Base-by-base conservation (phyloP, 2,797 vertebrate genomes). In the Periophthalmus magnuspinnatus region DNA sequence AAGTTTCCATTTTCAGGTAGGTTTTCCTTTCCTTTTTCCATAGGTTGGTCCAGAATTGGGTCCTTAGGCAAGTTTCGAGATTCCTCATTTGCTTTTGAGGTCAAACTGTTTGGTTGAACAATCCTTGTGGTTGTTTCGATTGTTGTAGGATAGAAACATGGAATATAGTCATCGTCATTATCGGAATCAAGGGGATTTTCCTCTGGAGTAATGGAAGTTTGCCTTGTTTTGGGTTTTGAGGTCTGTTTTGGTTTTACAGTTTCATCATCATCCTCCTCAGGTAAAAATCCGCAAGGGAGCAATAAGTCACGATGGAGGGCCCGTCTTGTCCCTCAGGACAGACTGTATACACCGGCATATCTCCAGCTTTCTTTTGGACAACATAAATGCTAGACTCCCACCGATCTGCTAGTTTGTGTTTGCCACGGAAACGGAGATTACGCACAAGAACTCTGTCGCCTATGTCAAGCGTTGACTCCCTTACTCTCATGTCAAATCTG, bases 201-300 rank as follows among this genome's bases (percentile, higher is more conserved):
- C 52, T 55, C 52, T 22, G 52, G 52, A 9, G 52, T n/a, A 5
- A 55, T 21, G n/a, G 17, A 52, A 55, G 52, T 55, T 55, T 55
- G 52, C n/a, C n/a, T 55, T 1, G 52, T 55, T 22, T 55, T 55
- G 7, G 52, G 52, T 11, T 55, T 55, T 55, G 52, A n/a, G 52
- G 52, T 16, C 22, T 55, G 52, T 22, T 55, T 55, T 55, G n/a
- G 52, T 8, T 55, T 55, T 55, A 7, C 2, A 55, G 17, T 55
- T 52, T 52, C n/a, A n/a, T n/a, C n/a, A n/a, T 55, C 52, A 55
- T 55, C 52, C 19, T 55, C 52, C 17, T 55, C 32, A 2, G 59
- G 16, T 48, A 70, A 22, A 17, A 64, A 70, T 16, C 52, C 69
- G 28, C 69, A 70, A 14, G 69, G 69, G 7, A 70, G 22, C 1